Percentiles rank a stretch among this genome's conserved stretches.
These are phyloP conservation scores for Erethizon dorsatum DNA, from an alignment of 2,797 vertebrate species.

Conservation along the genomic window DNA sequence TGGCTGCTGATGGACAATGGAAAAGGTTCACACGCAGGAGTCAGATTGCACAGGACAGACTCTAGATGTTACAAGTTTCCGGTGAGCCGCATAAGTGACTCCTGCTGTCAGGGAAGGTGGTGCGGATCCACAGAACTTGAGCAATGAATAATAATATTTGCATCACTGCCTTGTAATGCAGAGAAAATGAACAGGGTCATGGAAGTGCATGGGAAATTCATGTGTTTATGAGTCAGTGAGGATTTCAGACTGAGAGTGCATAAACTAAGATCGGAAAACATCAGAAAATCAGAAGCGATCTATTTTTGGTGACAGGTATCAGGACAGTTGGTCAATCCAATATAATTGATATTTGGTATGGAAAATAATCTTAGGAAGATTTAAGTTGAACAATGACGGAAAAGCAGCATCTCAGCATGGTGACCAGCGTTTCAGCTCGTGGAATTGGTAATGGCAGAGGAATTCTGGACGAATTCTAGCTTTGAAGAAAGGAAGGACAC, in stretches of 20 bases:
- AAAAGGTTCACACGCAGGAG: neutral
- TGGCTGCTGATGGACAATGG: neutral
- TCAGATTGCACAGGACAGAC: neutral
- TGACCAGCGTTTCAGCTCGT: neutral
- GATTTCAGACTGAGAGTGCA: neutral
- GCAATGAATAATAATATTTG: neutral
- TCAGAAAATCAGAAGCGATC: neutral
- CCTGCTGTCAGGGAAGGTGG: neutral
- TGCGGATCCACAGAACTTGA: neutral
- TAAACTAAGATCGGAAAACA: conserved; percentile 24
- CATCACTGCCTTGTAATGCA: neutral
- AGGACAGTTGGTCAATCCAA: neutral
- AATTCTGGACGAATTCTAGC: neutral
- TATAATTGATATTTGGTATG: neutral
- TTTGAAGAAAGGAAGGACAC: neutral
- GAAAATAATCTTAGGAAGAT: neutral
- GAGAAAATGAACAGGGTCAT: conserved; percentile 3
- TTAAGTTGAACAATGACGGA: neutral
- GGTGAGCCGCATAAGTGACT: neutral
- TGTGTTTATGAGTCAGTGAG: neutral
- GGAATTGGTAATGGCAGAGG: neutral
- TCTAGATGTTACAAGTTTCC: neutral
- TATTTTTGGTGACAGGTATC: neutral
- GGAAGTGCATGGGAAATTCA: neutral
- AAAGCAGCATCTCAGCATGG: neutral